Base-by-base conservation (phyloP, 2,888 invertebrate species). In the Caenorhabditis panamensis region DNA sequence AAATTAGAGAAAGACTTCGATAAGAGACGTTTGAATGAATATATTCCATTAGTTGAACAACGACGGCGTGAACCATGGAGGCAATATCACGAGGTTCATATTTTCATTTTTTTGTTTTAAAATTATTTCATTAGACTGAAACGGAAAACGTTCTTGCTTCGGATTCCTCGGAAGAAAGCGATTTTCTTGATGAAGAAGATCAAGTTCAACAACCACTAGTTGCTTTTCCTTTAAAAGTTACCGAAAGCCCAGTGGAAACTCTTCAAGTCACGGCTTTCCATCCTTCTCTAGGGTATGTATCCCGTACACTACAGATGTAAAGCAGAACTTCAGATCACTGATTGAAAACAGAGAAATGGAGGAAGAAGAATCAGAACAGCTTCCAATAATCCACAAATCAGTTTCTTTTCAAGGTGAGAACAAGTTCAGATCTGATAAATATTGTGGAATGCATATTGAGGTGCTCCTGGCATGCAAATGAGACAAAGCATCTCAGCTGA, bases 51-150 rank as follows among this genome's bases (percentile, higher is more conserved):
- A 5, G 83, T 88, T 75, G 88, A 88, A 56, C 80, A 85, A 54
- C 84, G 85, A 59, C 62, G 89, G n/a, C 69, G 89, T n/a, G 88
- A 90, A 51, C 87, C 90, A 8, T 90, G 90, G 90, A 68, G 90
- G 47, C 82, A 81, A 18, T 88, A 88, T 66, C 84, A 87, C 72
- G 88, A 88, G 61, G 41, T 41, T 41, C 13, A 41, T 13, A 41
- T 41, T 41, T 41, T 2, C 2, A 41, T 87, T 87, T 13, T 18
- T 22, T 16, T 22, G n/a, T 16, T 5, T 26, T 20, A 24, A 2
- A 28, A 18, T 3, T 8, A 47, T 26, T 26, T 31, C 6, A 67
- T 75, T 18, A 82, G 79, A 54, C 68, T 37, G 85, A 83, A 28
- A 61, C 36, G 13, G 82, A 82, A 1, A 36, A 64, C n/a, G 51